phyloP scores from a whole-genome alignment of 2,888 invertebrate genomes.

The Drosophila cognata region DNA sequence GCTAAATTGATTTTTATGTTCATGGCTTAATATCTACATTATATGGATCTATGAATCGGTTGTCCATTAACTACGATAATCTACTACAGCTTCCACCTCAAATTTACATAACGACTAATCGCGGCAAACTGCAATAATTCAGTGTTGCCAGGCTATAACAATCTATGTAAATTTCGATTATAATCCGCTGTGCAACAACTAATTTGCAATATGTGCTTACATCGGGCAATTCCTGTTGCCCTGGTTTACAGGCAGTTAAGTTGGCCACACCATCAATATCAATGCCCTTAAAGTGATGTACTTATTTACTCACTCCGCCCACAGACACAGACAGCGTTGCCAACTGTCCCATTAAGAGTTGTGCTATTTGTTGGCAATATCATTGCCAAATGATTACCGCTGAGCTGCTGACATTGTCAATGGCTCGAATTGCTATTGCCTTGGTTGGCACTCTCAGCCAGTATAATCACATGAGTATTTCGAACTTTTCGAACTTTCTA shows the following conservation, averaged over 20 bases:
- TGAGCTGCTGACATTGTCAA: constrained; percentile 25
- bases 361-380: constrained; percentile 50
- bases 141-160: constrained; percentile 1
- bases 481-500: constrained; percentile 61
- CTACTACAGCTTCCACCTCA: background rate
- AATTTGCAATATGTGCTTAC: background rate
- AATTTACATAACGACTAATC: background rate
- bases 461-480: constrained; percentile 44
- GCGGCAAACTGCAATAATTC: background rate
- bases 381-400: constrained; percentile 65
- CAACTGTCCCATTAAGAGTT: constrained; percentile 40
- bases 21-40: background rate
- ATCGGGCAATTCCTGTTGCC: constrained; percentile 9
- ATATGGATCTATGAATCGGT: background rate
- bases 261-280: constrained; percentile 29
- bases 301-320: constrained; percentile 9
- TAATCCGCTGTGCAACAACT: background rate
- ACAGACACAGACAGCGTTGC: constrained; percentile 5
- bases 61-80: background rate
- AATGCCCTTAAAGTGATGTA: background rate
- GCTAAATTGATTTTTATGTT: background rate
- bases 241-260: constrained; percentile 15
- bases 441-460: constrained; percentile 37
- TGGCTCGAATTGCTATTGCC: constrained; percentile 43
- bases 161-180: background rate